phyloP scores from a whole-genome alignment of 2,113 vertebrate genomes.

The Pipra filicauda region DNA sequence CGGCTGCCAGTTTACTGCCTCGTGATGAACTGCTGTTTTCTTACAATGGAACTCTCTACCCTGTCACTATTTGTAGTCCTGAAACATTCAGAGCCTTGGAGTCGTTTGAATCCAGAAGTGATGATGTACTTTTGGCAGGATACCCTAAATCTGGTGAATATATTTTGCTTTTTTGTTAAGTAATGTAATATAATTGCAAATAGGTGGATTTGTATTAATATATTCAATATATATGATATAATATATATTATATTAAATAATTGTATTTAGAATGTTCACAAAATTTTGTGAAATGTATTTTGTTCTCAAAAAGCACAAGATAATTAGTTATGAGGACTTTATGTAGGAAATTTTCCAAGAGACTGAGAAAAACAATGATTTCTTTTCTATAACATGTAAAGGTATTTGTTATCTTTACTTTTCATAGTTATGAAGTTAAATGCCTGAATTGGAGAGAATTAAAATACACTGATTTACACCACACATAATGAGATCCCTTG shows the following conservation, averaged over 20 bases:
- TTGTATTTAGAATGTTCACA: background rate
- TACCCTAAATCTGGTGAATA: conserved; percentile 44
- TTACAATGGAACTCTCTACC: conserved; percentile 14
- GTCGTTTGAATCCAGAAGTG: conserved; percentile 34
- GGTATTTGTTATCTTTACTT: background rate
- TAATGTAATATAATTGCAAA: background rate
- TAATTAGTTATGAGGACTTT: background rate
- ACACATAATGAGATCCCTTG: background rate
- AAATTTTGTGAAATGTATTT: background rate
- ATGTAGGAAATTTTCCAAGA: background rate
- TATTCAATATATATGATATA: too few species aligned
- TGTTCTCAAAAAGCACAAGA: background rate
- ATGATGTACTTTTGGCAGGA: conserved; percentile 38
- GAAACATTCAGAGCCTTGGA: conserved; percentile 35
- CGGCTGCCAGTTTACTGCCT: background rate
- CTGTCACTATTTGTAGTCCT: background rate
- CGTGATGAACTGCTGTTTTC: background rate
- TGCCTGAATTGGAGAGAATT: background rate
- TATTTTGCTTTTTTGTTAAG: background rate
- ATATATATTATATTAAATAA: background rate
- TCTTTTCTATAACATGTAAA: background rate
- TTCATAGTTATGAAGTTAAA: background rate
- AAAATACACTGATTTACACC: background rate
- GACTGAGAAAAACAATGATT: background rate
- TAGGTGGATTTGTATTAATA: background rate